phyloP scores from a whole-genome alignment of 1,140 invertebrate species.

The Pararge aegeria region DNA sequence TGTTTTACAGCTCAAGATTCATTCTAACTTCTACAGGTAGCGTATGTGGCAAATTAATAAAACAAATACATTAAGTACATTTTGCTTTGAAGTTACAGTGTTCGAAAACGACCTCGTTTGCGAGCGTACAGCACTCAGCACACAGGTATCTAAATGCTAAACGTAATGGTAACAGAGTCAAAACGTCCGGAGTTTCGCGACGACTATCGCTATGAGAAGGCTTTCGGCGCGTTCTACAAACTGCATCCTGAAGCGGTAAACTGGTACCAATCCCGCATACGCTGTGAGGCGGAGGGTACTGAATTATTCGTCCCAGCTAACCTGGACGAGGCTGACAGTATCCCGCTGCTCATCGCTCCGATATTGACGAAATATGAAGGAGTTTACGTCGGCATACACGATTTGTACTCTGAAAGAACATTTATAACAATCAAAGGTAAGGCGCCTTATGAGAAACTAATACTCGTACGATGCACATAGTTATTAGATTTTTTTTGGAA shows the following conservation, averaged over 20 bases:
- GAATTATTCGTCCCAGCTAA: slow-evolving; percentile 48
- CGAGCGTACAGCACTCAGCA: no score
- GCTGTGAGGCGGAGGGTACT: slow-evolving; percentile 58
- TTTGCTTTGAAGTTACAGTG: no score
- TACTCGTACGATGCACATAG: no score
- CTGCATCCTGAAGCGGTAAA: slow-evolving; percentile 40
- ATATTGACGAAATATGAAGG: slow-evolving; percentile 40
- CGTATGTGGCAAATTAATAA: no score
- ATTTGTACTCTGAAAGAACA: slow-evolving; percentile 50
- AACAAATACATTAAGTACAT: no score
- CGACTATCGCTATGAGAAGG: slow-evolving; percentile 53
- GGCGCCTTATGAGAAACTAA: not conserved
- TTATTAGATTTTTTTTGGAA: no score
- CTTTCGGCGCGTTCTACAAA: slow-evolving; percentile 60
- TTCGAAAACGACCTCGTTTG: no score
- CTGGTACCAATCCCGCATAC: slow-evolving; percentile 53
- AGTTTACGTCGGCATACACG: slow-evolving; percentile 48
- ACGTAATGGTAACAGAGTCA: slow-evolving; percentile 32
- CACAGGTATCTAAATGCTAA: not conserved
- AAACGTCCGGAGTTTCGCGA: slow-evolving; percentile 43
- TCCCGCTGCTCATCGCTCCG: slow-evolving; percentile 43
- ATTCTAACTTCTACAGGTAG: no score
- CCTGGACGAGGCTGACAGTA: slow-evolving; percentile 53
- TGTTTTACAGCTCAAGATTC: no score
- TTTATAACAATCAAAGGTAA: slow-evolving; percentile 51